A percentile compares a stretch with the other conserved stretches of the same genome.
phyloP scores from a whole-genome alignment of 2,113 vertebrate species.

The Zeus faber region DNA sequence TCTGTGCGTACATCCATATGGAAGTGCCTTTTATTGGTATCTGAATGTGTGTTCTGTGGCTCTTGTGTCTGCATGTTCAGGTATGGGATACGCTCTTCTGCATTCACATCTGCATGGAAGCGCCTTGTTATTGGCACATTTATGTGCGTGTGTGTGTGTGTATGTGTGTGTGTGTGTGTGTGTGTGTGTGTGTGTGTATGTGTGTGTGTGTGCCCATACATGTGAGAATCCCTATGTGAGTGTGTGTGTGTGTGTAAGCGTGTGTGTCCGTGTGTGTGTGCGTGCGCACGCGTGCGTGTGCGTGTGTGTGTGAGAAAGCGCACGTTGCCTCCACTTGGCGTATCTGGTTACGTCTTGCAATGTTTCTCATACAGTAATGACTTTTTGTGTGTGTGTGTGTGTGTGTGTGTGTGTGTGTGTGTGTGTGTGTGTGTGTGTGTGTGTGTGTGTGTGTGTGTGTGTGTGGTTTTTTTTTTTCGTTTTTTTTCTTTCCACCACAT shows the following conservation, averaged over 20 bases:
- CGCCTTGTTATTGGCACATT: too few species aligned
- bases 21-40: too few species aligned
- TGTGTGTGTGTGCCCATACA: not conserved
- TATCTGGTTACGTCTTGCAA: slow-evolving; percentile 67
- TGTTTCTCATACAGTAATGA: slow-evolving; percentile 44
- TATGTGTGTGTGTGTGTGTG: not conserved
- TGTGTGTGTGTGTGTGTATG: not conserved
- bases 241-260: not conserved
- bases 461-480: too few species aligned
- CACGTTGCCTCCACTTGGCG: slow-evolving; percentile 54
- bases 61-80: too few species aligned
- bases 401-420: too few species aligned
- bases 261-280: slow-evolving; percentile 8
- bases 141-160: slow-evolving; percentile 11
- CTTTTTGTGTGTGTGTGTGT: too few species aligned
- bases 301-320: slow-evolving; percentile 4
- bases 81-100: too few species aligned
- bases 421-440: too few species aligned
- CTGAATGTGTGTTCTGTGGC: too few species aligned
- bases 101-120: too few species aligned
- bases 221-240: not conserved
- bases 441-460: too few species aligned
- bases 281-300: not conserved
- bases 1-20: too few species aligned
- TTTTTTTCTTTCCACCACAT: slow-evolving; percentile 36